Evolutionary conservation across 2,888 invertebrate genomes (phyloP).

Genomic region (Drosophila histrio): DNA sequence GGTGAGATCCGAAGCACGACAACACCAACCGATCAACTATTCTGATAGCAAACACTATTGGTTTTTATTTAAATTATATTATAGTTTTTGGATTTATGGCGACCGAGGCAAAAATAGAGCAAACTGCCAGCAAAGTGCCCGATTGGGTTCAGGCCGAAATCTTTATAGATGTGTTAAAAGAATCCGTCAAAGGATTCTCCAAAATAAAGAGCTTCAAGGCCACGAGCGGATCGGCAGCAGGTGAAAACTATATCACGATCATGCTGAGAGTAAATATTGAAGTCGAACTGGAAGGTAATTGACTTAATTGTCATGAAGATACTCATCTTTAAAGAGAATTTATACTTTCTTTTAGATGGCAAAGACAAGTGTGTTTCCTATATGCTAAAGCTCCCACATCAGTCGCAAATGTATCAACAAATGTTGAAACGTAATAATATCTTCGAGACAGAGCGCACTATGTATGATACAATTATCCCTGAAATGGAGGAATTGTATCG

Average conservation of each 20-base stretch:
- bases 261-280: slow-evolving; percentile 73
- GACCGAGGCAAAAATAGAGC: slow-evolving; percentile 5
- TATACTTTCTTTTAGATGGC: background rate
- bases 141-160: slow-evolving; percentile 42
- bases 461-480: slow-evolving; percentile 71
- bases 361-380: slow-evolving; percentile 51
- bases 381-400: slow-evolving; percentile 64
- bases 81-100: too few relatives aligned
- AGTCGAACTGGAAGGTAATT: slow-evolving; percentile 66
- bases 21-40: too few relatives aligned
- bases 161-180: slow-evolving; percentile 35
- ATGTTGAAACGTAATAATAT: slow-evolving; percentile 55
- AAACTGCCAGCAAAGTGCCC: slow-evolving; percentile 25
- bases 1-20: too few relatives aligned
- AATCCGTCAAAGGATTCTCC: slow-evolving; percentile 27
- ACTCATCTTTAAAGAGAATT: slow-evolving; percentile 1
- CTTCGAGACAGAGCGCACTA: slow-evolving; percentile 69
- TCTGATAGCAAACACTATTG: too few relatives aligned
- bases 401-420: slow-evolving; percentile 35
- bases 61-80: too few relatives aligned
- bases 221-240: slow-evolving; percentile 58
- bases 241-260: slow-evolving; percentile 81
- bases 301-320: too few relatives aligned
- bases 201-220: slow-evolving; percentile 50
- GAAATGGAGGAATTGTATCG: slow-evolving; percentile 75